Percentiles rank a stretch among this genome's conserved stretches.
These are phyloP conservation scores for Anisognathus igniventris DNA, from an alignment of 2,797 vertebrate genomes.

Conservation along the genomic window DNA sequence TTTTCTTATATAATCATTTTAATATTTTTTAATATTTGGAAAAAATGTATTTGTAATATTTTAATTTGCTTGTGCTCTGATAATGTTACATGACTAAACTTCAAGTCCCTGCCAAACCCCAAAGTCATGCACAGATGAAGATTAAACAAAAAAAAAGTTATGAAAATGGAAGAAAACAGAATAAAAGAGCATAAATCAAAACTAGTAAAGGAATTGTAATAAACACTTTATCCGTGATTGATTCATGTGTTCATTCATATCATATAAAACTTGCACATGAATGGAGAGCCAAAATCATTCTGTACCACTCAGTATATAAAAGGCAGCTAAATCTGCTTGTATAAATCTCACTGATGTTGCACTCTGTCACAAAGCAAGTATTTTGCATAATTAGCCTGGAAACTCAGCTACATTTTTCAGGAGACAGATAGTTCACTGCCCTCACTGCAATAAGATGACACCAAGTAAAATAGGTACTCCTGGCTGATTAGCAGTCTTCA, in stretches of 20 bases:
- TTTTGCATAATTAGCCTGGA: conserved; percentile 42
- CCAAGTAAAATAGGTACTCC: not conserved
- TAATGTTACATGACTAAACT: not conserved
- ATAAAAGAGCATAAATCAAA: not conserved
- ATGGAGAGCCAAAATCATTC: not conserved
- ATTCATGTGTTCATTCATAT: not conserved
- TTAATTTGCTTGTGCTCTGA: not conserved
- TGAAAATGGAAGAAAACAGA: not conserved
- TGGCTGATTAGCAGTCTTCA: not conserved
- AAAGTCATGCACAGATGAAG: not conserved
- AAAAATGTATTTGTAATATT: not conserved
- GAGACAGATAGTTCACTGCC: conserved; percentile 13
- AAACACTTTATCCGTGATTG: not conserved
- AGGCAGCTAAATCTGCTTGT: not conserved
- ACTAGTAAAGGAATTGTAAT: not conserved
- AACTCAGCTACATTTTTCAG: conserved; percentile 9
- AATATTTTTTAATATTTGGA: not conserved
- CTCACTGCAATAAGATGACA: conserved; percentile 13
- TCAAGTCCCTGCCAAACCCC: not conserved
- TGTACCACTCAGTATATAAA: not conserved
- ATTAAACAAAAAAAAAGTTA: not conserved
- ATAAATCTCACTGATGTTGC: conserved; percentile 18
- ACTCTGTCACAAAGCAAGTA: conserved; percentile 3
- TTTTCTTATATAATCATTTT: not conserved
- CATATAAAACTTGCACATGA: not conserved